Evolutionary conservation across 2,797 vertebrate genomes (phyloP), one percentile per base, ranked within the genome.

Genomic region (Acanthurus lineatus): DNA sequence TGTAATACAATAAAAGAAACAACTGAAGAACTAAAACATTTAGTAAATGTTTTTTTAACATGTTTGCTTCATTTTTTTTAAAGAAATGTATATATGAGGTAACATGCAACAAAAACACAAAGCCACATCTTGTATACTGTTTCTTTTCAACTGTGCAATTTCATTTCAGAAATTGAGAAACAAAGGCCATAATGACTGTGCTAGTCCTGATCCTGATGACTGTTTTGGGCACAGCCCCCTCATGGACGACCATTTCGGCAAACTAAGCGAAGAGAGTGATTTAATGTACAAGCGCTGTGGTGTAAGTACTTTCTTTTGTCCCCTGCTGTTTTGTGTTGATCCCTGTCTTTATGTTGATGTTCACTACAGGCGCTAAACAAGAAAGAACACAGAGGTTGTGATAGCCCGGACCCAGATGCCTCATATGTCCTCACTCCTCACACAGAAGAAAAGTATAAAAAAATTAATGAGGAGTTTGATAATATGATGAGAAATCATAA

Each of bases 401-500:
- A 99, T 97, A 99, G 98, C 96, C 98, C 98, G 94, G 98, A 99
- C 94, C 98, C 98, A 81, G 98, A 99, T 90, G 96, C 97, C 95
- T 98, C 98, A 95, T 99, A 98, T 97, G 98, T 99, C 96, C 98
- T 99, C 96, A 99, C 98, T 93, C 98, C 98, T 95, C 98, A 99
- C 95, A 99, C 98, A 93, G 98, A 99, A 97, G 98, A 99, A 96
- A 99, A 99, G 95, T 99, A 99, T 98, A 99, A 99, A 98, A 99
- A 99, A 99, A 99, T 99, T 96, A 99, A 99, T 97, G 98, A 99
- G 96, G 98, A 99, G 93, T 99, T 99, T 98, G 98, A 99, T 99
- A 99, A 99, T 98, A 99, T 99, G 98, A 99, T 99, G 98, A 95
- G 98, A 97, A 99, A 97, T 98, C 98, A 99, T 98, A 99, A 99